These are phyloP conservation scores for Uromys caudimaculatus DNA, from an alignment of 2,797 vertebrate species.

Conservation along the genomic window DNA sequence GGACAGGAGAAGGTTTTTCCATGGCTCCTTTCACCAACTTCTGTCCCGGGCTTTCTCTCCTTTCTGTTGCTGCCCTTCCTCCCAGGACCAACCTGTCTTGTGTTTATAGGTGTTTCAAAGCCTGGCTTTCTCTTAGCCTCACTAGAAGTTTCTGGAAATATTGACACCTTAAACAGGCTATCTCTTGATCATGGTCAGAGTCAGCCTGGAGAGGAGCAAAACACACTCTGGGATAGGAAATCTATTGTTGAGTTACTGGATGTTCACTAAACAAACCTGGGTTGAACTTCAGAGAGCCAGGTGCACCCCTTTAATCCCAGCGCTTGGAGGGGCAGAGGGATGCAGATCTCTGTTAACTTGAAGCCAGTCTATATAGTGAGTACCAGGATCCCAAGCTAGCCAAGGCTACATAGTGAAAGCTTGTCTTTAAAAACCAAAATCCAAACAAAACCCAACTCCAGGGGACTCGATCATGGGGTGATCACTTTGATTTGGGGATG, in stretches of 20 bases:
- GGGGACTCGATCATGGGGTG: background rate
- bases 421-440: background rate
- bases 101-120: background rate
- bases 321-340: background rate
- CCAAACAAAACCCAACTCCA: background rate
- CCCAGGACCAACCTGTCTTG: background rate
- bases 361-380: background rate
- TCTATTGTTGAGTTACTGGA: background rate
- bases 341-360: background rate
- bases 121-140: background rate
- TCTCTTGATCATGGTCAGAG: background rate
- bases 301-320: background rate
- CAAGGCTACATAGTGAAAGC: background rate
- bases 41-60: background rate
- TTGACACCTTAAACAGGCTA: background rate
- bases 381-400: background rate
- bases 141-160: background rate
- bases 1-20: background rate
- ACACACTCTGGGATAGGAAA: background rate
- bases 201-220: background rate
- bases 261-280: background rate
- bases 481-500: background rate
- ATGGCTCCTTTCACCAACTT: background rate
- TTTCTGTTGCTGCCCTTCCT: background rate
- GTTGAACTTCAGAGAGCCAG: background rate